Base-by-base conservation (phyloP, 2,797 vertebrate species). In the Echiichthys vipera region DNA sequence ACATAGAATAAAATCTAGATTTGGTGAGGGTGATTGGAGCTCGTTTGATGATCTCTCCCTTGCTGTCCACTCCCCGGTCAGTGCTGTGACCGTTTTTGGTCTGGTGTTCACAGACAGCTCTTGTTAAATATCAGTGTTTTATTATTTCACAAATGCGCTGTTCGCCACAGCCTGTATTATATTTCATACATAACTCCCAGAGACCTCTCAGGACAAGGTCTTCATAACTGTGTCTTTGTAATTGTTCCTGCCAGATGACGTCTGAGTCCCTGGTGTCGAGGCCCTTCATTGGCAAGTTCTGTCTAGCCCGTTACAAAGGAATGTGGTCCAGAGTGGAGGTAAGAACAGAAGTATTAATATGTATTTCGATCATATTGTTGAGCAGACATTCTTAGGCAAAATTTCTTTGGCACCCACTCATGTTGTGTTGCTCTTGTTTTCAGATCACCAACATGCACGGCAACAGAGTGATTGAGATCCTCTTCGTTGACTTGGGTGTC, bases 251-350 rank as follows among this genome's bases (percentile, higher is more conserved):
- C 24, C 27, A 96, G 91, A 84, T 93, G 47, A 93, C 94, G 1
- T 93, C 94, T 6, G 95, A 97, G 29, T 94, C 85, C 65, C 92
- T 95, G 73, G 92, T 99, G 57, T 95, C 94, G 0, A 84, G 94
- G 58, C 96, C 98, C 14, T 99, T 96, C 85, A 95, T 88, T 88
- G 97, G 98, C 58, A 98, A 97, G 89, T 86, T 96, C 71, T 99
- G 97, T 89, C 90, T 99, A 43, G 94, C 96, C 58, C 92, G 89
- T 46, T 94, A 93, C 87, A 96, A 97, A 93, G 96, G 94, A 83
- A 96, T 95, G 85, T 98, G 95, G 97, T 91, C 95, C 55, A 95
- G 98, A 87, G 96, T 94, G 6, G 96, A 98, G 96, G 97, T 98
- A 92, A 93, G 90, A 49, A 20, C 30, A 24, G 15, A 54, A 40